These are phyloP conservation scores for Danaus chrysippus DNA, from an alignment of 2,888 invertebrate species.

Conservation along the genomic window DNA sequence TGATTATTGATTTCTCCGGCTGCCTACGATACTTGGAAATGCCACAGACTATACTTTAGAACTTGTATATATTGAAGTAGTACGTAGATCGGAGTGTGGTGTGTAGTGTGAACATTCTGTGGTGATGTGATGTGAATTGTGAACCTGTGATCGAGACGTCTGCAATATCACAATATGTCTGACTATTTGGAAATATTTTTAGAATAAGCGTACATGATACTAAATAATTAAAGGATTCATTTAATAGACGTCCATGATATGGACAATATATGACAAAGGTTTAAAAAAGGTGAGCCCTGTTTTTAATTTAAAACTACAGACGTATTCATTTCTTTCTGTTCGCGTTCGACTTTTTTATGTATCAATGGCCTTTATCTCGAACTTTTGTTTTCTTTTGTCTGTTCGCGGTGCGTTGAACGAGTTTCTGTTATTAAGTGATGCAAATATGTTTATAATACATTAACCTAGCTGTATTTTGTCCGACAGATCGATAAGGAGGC, in stretches of 20 bases:
- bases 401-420: conserved; percentile 62
- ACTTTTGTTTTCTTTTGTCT: conserved; percentile 78
- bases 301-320: conserved; percentile 40
- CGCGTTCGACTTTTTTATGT: conserved; percentile 72
- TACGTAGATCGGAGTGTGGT: not conserved
- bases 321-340: conserved; percentile 52
- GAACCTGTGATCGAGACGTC: conserved; percentile 65
- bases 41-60: not conserved
- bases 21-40: conserved; percentile 23
- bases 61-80: not conserved
- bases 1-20: not conserved
- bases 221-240: conserved; percentile 52
- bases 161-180: conserved; percentile 72
- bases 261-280: conserved; percentile 64
- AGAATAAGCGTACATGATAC: conserved; percentile 61
- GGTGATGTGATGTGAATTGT: conserved; percentile 36
- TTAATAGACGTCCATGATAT: conserved; percentile 56
- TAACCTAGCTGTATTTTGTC: conserved; percentile 64
- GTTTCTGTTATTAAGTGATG: conserved; percentile 57
- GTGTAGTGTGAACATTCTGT: conserved; percentile 23
- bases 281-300: conserved; percentile 54
- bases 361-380: conserved; percentile 76
- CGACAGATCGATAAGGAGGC: conserved; percentile 74
- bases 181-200: conserved; percentile 79
- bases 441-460: conserved; percentile 50